These are phyloP conservation scores for Platorchestia sp. DNA, from an alignment of 1,140 invertebrate genomes.

Conservation along the genomic window DNA sequence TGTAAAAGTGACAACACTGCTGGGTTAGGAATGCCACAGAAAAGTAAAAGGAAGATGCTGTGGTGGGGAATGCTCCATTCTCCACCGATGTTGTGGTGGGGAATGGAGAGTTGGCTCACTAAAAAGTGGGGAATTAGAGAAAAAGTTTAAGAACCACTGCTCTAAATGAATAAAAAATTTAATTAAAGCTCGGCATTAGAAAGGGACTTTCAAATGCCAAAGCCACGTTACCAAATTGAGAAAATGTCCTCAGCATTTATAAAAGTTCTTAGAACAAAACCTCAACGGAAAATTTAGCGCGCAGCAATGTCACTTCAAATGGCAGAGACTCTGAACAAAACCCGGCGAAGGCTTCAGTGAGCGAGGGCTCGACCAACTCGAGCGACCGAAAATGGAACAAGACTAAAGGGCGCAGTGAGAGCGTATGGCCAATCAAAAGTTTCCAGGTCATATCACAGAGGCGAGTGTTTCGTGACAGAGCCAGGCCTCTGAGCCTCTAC, in stretches of 20 bases:
- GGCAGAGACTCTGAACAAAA: not conserved
- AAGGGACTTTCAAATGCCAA: not conserved
- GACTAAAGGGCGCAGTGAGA: not conserved
- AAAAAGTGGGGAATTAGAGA: too few species aligned
- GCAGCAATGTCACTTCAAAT: not conserved
- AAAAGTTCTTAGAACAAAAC: not conserved
- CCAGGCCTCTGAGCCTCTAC: slow-evolving; percentile 41
- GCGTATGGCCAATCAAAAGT: slow-evolving; percentile 54
- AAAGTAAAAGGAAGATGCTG: too few species aligned
- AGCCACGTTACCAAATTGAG: not conserved
- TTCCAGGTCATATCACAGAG: slow-evolving; percentile 54
- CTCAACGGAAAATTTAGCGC: not conserved
- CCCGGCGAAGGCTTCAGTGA: not conserved
- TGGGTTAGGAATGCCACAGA: too few species aligned
- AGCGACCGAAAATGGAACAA: slow-evolving; percentile 34
- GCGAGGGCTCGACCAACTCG: not conserved
- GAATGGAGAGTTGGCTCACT: too few species aligned
- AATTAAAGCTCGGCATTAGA: not conserved
- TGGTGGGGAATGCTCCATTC: too few species aligned
- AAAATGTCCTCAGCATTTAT: not conserved
- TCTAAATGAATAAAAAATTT: not conserved
- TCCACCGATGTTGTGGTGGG: too few species aligned
- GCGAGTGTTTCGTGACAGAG: slow-evolving; percentile 55
- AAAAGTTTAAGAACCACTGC: too few species aligned
- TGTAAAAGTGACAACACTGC: too few species aligned